Base-by-base conservation (phyloP, 2,888 invertebrate genomes). In the Hirtodrosophila trivittata region DNA sequence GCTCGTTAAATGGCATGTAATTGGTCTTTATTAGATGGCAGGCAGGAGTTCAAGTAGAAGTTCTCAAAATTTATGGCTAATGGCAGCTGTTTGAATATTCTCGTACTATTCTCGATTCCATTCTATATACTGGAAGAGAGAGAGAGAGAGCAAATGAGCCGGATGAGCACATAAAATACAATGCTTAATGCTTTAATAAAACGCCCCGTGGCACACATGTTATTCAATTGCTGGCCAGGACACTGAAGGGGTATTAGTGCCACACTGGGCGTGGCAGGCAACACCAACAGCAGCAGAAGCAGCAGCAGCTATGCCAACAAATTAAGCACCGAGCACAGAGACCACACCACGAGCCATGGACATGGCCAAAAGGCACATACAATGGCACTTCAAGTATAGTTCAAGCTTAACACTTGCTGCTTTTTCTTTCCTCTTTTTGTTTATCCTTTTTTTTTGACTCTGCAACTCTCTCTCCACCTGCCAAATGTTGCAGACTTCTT, bases 121-220 rank as follows among this genome's bases (percentile, higher is more conserved):
- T 28, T 8, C 7, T 28, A 8, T 9, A 1, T 28, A 28, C 28
- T 28, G 3, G n/a, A 3, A 9, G 1, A 7, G 1, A 4, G 5
- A 28, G 9, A 1, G 7, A 5, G 32, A 26, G 26, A 38, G 37
- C 52, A 74, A 68, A 74, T 57, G 50, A 65, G 46, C 50, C 56
- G 33, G 12, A 39, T 35, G 59, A 14, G 26, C 12, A 49, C 84
- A 86, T 81, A 74, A 81, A 78, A 62, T 76, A 62, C 66, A 63
- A 66, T 58, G 43, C 63, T 75, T 83, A 86, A 81, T 86, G 81
- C 81, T 69, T 83, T 83, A 83, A 74, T 71, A 72, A 75, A 77
- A 69, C 56, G 58, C 59, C 62, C 35, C 37, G 43, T 59, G 58
- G 59, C 80, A 65, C 67, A 78, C 68, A 78, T 81, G 77, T 68